phyloP scores from a whole-genome alignment of 2,797 vertebrate genomes.

The Falco cherrug region DNA sequence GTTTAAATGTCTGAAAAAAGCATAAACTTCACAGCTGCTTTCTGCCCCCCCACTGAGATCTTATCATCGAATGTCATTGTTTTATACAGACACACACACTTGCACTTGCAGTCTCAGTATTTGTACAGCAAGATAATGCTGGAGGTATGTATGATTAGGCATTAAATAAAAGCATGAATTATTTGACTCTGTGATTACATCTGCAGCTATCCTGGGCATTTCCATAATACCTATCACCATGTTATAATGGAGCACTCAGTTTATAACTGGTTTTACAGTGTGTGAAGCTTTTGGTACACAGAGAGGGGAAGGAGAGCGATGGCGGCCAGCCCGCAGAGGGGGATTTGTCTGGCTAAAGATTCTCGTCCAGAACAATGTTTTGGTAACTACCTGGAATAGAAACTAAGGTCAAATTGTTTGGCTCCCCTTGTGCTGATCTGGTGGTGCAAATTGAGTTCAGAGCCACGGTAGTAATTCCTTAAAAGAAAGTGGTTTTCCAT shows the following conservation, averaged over 20 bases:
- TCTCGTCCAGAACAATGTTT: neutral
- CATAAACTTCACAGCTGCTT: neutral
- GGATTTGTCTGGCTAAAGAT: neutral
- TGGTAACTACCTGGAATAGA: neutral
- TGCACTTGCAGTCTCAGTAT: neutral
- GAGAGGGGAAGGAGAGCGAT: neutral
- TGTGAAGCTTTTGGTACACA: rapidly evolving
- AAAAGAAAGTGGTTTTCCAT: neutral
- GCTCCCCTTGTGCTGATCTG: neutral
- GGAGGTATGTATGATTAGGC: neutral
- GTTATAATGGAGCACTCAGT: rapidly evolving
- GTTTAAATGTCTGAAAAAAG: neutral
- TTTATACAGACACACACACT: neutral
- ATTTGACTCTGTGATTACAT: neutral
- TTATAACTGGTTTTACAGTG: neutral
- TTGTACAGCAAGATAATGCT: neutral
- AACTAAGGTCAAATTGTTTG: neutral
- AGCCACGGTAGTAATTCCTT: neutral
- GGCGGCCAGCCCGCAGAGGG: neutral
- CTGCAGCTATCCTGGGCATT: neutral
- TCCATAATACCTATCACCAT: neutral
- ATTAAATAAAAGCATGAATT: neutral
- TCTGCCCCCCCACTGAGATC: neutral
- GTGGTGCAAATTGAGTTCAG: neutral
- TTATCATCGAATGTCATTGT: neutral